Evolutionary conservation across 1,140 invertebrate genomes (phyloP), one percentile per base, ranked within the genome.

Genomic region (Drosophila nikananu): DNA sequence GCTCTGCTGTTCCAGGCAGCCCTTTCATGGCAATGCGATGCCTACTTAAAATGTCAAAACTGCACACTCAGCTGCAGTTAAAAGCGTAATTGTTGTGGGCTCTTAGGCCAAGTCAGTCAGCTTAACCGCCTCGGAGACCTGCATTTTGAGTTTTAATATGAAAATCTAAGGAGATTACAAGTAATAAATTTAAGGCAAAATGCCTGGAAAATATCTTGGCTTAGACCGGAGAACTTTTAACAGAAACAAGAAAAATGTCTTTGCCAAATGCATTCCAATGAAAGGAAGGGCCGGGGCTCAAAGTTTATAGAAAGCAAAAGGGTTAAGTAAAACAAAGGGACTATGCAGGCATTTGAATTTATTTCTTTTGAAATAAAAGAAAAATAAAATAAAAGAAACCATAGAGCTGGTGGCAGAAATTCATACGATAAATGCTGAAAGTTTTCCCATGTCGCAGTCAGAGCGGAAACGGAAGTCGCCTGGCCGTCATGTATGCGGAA

Each of bases 391-490:
- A 80, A 62, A 73, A 68, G 48, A 54, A 27, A 21, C 51, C 63
- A 76, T 63, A 70, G 79, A 66, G 79, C 70, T 58, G 64, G 51
- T 25, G 51, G 66, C 54, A 55, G 39, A 70, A 62, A 71, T 68
- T 67, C 67, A 68, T 68, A 71, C 67, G 64, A 71, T 71, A 81
- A 87, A 81, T 78, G 77, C 83, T 89, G 83, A 87, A 87, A 87
- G 84, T 87, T 89, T 87, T 87, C 80, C 82, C 84, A 81, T 87
- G 84, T 87, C 73, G 73, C 64, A 59, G 63, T 57, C 73, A 54
- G 54, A 67, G 62, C 80, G 74, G 67, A 89, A 81, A 89, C 83
- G 83, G 83, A 87, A 87, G 71, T 77, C 64, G 60, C 83, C 81
- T 86, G 74, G 74, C 76, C 80, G 71, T 65, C 83, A 86, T 86